A percentile compares a stretch with the other conserved stretches of the same genome.
Conservation (phyloP, 2,113 vertebrate species). For the Ptilorrhoa leucosticta region DNA sequence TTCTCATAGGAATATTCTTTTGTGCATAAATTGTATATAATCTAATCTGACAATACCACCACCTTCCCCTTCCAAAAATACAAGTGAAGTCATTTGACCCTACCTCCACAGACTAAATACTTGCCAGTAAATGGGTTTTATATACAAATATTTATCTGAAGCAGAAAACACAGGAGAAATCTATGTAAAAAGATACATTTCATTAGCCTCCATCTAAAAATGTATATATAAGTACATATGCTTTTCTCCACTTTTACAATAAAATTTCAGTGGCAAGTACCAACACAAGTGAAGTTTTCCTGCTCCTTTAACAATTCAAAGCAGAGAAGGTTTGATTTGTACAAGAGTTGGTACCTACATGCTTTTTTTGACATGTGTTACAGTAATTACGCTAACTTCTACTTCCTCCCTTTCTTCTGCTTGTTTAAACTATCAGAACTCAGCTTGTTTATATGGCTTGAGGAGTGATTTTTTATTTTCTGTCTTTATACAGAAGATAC, state of each 20-base stretch:
- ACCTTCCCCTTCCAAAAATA: neutral
- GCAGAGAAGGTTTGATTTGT: neutral
- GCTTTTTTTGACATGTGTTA: neutral
- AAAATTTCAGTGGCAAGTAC: neutral
- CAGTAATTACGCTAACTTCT: neutral
- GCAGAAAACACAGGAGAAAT: neutral
- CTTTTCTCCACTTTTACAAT: neutral
- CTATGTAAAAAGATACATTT: neutral
- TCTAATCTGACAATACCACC: neutral
- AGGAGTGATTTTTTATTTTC: neutral
- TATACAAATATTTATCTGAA: neutral
- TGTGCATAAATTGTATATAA: neutral
- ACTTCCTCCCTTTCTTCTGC: neutral
- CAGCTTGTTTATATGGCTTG: neutral
- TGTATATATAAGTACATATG: neutral
- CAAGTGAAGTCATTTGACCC: neutral
- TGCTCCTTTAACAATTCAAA: neutral
- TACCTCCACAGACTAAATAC: neutral
- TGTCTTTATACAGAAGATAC: neutral
- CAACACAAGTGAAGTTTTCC: neutral
- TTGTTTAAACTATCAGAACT: neutral
- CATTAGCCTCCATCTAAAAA: neutral
- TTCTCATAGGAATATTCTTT: neutral
- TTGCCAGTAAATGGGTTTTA: neutral
- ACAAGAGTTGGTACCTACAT: neutral